Percentiles rank a stretch among this genome's conserved stretches.
Conservation (phyloP, 2,888 invertebrate genomes). For the Vandiemenella viatica region DNA sequence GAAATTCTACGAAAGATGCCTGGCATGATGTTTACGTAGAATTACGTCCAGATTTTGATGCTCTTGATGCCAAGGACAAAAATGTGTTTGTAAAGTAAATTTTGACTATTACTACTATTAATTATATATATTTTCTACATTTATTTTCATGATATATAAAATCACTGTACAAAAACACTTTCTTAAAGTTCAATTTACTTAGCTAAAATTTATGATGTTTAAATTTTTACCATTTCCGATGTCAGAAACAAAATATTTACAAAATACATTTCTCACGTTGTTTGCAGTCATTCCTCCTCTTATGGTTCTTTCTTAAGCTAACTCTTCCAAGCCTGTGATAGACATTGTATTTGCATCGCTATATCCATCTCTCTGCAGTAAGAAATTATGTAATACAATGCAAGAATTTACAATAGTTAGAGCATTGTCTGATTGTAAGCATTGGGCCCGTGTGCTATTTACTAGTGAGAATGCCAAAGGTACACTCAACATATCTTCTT, state of each 20-base stretch:
- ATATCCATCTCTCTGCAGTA: conserved; percentile 13
- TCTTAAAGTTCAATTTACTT: neutral
- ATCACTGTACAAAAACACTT: neutral
- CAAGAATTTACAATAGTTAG: conserved; percentile 19
- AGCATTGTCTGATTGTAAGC: conserved; percentile 15
- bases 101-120: neutral
- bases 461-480: conserved; percentile 21
- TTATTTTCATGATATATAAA: neutral
- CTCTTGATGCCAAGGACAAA: neutral
- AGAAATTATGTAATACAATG: conserved; percentile 17
- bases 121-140: neutral
- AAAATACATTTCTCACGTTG: conserved; percentile 15
- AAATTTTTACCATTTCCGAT: conserved; percentile 14
- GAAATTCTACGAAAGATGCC: neutral
- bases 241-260: conserved; percentile 11
- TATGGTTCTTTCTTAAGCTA: conserved; percentile 9
- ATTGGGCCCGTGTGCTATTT: conserved; percentile 24
- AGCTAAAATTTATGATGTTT: neutral
- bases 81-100: neutral
- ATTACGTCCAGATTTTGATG: neutral
- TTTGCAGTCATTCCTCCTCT: conserved; percentile 14
- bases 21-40: neutral
- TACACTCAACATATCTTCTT: conserved; percentile 20
- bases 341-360: conserved; percentile 15
- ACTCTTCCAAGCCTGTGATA: conserved; percentile 16